phyloP scores from a whole-genome alignment of 2,888 invertebrate genomes.

The Papilio protenor region DNA sequence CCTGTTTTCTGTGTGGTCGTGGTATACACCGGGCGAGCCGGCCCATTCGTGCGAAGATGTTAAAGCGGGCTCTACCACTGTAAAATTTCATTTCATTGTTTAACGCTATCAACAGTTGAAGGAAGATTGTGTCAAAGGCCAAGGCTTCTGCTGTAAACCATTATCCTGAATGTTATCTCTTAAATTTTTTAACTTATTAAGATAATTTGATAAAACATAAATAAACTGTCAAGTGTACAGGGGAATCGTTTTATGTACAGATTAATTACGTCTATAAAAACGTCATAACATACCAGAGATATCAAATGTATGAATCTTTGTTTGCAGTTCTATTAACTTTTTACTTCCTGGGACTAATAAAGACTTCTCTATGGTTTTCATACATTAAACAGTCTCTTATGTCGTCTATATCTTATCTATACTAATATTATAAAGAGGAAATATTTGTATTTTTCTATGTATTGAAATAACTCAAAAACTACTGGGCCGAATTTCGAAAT shows the following conservation, averaged over 20 bases:
- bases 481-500: too few relatives aligned
- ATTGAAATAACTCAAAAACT: too few relatives aligned
- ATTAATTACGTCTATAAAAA: constrained; percentile 14
- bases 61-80: too few relatives aligned
- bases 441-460: too few relatives aligned
- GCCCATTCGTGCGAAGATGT: too few relatives aligned
- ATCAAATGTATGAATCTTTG: background rate
- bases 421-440: background rate
- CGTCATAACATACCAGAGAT: constrained; percentile 11
- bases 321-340: background rate
- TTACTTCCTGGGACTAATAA: constrained; percentile 1
- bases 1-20: too few relatives aligned
- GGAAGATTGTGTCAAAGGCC: background rate
- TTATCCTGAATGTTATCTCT: background rate
- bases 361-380: background rate
- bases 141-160: background rate
- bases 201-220: background rate
- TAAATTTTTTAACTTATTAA: constrained; percentile 6
- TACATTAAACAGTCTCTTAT: background rate
- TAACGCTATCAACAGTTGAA: background rate
- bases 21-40: too few relatives aligned
- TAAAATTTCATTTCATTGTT: too few relatives aligned
- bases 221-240: constrained; percentile 4
- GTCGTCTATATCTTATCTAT: too few relatives aligned
- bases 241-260: constrained; percentile 10